Conservation (phyloP, 2,888 invertebrate species). For the Miltochrista miniata region DNA sequence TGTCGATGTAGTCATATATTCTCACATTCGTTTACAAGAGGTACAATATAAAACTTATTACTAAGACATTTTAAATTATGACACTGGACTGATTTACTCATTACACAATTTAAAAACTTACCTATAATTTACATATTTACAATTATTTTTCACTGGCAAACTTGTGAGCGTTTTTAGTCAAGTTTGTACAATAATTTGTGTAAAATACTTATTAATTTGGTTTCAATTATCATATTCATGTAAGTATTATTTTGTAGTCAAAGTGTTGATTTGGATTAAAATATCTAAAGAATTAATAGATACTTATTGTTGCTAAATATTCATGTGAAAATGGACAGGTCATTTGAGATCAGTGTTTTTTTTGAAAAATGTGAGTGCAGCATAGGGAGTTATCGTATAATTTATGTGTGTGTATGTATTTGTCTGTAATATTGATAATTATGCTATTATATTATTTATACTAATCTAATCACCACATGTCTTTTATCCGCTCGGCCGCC, state of each 20-base stretch:
- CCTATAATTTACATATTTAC: slow-evolving; percentile 70
- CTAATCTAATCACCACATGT: slow-evolving; percentile 78
- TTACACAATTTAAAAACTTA: slow-evolving; percentile 45
- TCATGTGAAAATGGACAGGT: slow-evolving; percentile 4
- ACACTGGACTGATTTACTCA: slow-evolving; percentile 69
- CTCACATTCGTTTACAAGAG: slow-evolving; percentile 24
- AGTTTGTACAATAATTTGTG: not conserved
- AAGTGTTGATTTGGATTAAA: not conserved
- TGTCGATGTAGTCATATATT: slow-evolving; percentile 49
- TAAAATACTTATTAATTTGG: not conserved
- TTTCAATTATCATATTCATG: no score
- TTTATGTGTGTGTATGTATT: slow-evolving; percentile 9
- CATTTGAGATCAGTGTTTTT: slow-evolving; percentile 34
- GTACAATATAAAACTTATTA: slow-evolving; percentile 33
- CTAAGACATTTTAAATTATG: slow-evolving; percentile 57
- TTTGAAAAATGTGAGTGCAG: slow-evolving; percentile 11
- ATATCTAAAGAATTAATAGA: not conserved
- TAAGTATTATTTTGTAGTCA: no score
- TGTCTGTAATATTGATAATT: slow-evolving; percentile 21
- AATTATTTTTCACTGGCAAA: slow-evolving; percentile 27
- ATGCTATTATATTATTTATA: slow-evolving; percentile 19
- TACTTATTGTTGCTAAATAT: not conserved
- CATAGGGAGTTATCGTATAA: slow-evolving; percentile 20
- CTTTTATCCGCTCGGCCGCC: slow-evolving; percentile 78
- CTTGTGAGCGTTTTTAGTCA: not conserved